phyloP scores from a whole-genome alignment of 2,797 vertebrate genomes.

The Ataeniobius toweri region DNA sequence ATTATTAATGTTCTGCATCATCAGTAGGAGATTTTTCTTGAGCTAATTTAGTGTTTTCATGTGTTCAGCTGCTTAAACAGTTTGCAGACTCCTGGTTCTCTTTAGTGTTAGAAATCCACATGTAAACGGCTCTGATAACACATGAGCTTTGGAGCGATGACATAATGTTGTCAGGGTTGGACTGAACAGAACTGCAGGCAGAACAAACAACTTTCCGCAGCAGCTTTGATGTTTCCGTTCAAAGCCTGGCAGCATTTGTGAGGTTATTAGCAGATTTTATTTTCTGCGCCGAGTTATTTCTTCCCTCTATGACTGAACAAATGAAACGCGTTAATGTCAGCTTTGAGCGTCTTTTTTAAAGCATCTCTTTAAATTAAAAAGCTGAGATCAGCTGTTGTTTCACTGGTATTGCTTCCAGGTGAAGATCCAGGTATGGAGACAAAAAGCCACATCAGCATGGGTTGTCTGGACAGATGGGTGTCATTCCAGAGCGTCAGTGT shows the following conservation, averaged over 20 bases:
- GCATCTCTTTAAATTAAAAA: too few relatives aligned
- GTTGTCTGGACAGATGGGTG: conserved; percentile 39
- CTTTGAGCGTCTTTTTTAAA: not conserved
- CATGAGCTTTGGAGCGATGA: conserved; percentile 13
- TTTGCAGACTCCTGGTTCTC: not conserved
- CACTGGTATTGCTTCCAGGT: not conserved
- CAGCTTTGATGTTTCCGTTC: conserved; percentile 11
- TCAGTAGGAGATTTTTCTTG: too few relatives aligned
- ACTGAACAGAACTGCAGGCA: not conserved
- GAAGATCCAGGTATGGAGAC: not conserved
- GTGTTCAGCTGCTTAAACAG: too few relatives aligned
- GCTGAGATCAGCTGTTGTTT: too few relatives aligned
- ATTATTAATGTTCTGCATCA: too few relatives aligned
- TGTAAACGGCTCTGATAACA: conserved; percentile 7
- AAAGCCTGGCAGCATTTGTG: not conserved
- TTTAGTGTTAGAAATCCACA: conserved; percentile 6
- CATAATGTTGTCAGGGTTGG: conserved; percentile 33
- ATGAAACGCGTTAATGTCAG: too few relatives aligned
- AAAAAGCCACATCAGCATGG: conserved; percentile 32
- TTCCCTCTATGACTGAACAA: not conserved
- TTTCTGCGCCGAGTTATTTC: not conserved
- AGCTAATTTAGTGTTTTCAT: too few relatives aligned
- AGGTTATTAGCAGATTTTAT: not conserved
- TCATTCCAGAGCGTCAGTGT: conserved; percentile 43
- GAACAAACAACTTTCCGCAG: not conserved